A percentile compares a stretch with the other conserved stretches of the same genome.
Conservation (phyloP, 2,113 vertebrate species). For the Gasterosteus aculeatus region DNA sequence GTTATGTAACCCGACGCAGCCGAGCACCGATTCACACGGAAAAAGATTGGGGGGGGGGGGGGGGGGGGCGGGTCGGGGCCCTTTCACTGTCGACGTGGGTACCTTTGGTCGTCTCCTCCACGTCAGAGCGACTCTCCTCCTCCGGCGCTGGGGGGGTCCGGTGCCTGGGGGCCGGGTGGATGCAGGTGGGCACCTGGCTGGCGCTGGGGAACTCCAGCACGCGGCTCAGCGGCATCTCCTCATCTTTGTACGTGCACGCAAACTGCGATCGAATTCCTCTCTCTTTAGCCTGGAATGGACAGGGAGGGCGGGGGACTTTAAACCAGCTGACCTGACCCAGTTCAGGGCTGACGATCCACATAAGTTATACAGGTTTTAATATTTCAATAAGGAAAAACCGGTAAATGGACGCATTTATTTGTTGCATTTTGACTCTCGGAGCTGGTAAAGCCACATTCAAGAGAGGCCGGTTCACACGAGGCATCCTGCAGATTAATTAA, state of each 20-base stretch:
- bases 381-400: neutral
- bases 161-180: conserved; percentile 72
- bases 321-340: neutral
- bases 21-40: conserved; percentile 66
- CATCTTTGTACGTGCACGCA: conserved; percentile 90
- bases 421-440: neutral
- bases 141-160: conserved; percentile 5
- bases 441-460: no score
- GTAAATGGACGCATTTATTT: neutral
- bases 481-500: no score
- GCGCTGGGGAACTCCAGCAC: conserved; percentile 76
- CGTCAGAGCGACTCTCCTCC: conserved; percentile 13
- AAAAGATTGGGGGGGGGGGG: conserved; percentile 25
- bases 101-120: conserved; percentile 49
- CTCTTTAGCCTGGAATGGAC: conserved; percentile 79
- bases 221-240: conserved; percentile 74
- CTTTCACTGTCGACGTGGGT: conserved; percentile 49
- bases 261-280: conserved; percentile 91
- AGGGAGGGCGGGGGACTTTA: neutral
- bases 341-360: neutral
- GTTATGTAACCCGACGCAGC: conserved; percentile 76
- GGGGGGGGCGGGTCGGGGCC: no score
- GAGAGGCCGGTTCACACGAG: no score
- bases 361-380: neutral
- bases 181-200: conserved; percentile 71